Evolutionary conservation across 2,888 invertebrate genomes (phyloP).

Genomic region (Congeria kusceri): DNA sequence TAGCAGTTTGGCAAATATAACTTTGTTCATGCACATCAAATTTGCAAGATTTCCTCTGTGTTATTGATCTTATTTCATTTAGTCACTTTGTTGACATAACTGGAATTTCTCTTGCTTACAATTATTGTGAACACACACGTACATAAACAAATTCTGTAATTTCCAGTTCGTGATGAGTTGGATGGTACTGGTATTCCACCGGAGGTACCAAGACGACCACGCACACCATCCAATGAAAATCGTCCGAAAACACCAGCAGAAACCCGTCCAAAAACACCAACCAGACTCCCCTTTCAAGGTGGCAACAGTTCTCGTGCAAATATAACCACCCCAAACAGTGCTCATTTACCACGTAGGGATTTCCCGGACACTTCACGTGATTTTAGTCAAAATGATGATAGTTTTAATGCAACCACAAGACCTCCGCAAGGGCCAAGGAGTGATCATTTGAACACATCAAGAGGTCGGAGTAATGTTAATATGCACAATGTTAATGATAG

Average conservation of each 20-base stretch:
- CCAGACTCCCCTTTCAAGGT: constrained; percentile 64
- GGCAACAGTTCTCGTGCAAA: constrained; percentile 58
- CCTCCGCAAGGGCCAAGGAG: constrained; percentile 77
- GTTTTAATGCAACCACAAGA: constrained; percentile 66
- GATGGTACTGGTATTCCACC: constrained; percentile 51
- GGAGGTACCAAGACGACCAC: constrained; percentile 63
- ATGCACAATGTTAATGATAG: constrained; percentile 69
- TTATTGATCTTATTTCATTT: too few species aligned
- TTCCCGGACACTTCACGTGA: constrained; percentile 64
- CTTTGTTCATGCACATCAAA: too few species aligned
- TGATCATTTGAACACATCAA: constrained; percentile 67
- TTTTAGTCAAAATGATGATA: constrained; percentile 56
- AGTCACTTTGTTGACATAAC: too few species aligned
- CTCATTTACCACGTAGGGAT: constrained; percentile 67
- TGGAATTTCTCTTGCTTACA: too few species aligned
- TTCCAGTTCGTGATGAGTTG: constrained; percentile 54
- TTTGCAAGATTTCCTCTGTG: too few species aligned
- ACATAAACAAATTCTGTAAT: too few species aligned
- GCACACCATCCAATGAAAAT: constrained; percentile 68
- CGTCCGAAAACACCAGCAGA: constrained; percentile 73
- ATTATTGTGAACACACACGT: too few species aligned
- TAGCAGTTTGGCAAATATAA: too few species aligned
- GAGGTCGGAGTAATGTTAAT: constrained; percentile 63
- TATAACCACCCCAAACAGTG: constrained; percentile 60
- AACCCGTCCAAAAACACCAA: constrained; percentile 78